Base-by-base conservation (phyloP, 1,140 invertebrate genomes). In the Muscidifurax raptorellus region DNA sequence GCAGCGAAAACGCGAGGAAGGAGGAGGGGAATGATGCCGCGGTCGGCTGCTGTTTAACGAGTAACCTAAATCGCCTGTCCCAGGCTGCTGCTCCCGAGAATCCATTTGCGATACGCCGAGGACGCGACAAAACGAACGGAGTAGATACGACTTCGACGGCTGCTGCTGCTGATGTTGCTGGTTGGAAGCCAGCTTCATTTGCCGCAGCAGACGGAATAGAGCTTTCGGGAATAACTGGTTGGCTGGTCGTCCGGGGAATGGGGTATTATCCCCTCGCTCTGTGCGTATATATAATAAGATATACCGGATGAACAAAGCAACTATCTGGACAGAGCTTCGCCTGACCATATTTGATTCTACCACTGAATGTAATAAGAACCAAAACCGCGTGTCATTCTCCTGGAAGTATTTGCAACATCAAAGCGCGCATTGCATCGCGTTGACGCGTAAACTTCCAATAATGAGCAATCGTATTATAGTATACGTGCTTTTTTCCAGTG, bases 11-110 rank as follows among this genome's bases (percentile, higher is more conserved):
- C 18, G 30, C 2, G 71, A 3, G 25, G n/a, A 4, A 22, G 72
- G 72, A 22, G n/a, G 71, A 15, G 27, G 32, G n/a, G 9, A 6
- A 25, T 36, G 78, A 67, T 47, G 69, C 69, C 69, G 32, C 30
- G 71, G 67, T 27, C 59, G 71, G 59, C 36, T 67, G 27, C 67
- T 84, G 75, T 84, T 84, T 75, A 80, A 84, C 83, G 83, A 71
- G 83, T 80, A 74, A 84, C 78, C 83, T 25, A 80, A 84, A 84
- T 84, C 83, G 67, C 47, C 30, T 18, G 52, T 52, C 30, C 18
- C 27, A 7, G 30, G 12, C 25, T 69, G 12, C 6, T 25, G 27
- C 66, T 27, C 64, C 6, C 64, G 52, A 83, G 75, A 77, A 77
- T 83, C 74, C 80, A 82, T 82, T 82, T 82, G 80, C 25, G 44